Evolutionary conservation across 1,140 invertebrate genomes (phyloP).

Genomic region (Tetramorium simillimum): DNA sequence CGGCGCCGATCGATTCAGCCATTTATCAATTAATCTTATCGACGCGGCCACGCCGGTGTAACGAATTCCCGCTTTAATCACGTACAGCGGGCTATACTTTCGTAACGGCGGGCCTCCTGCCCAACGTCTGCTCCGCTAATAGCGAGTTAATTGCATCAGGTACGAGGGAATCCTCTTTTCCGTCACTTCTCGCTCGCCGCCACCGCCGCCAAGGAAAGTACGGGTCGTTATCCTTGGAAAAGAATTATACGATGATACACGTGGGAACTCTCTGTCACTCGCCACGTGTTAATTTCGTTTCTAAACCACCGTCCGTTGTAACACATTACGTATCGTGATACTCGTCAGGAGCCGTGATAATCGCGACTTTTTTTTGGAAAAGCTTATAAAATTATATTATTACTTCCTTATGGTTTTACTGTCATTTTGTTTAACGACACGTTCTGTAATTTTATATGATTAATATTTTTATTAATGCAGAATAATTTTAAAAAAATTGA

Average conservation of each 20-base stretch:
- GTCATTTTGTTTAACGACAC: background rate
- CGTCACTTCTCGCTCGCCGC: constrained; percentile 71
- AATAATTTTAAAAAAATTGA: too few relatives aligned
- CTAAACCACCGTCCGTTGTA: constrained; percentile 5
- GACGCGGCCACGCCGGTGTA: constrained; percentile 68
- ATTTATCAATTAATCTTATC: constrained; percentile 81
- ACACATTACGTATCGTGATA: constrained; percentile 3
- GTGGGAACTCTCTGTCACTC: constrained; percentile 46
- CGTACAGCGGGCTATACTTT: constrained; percentile 73
- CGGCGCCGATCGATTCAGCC: constrained; percentile 73
- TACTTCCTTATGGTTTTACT: background rate
- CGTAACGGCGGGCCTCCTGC: constrained; percentile 75
- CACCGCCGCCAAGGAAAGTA: constrained; percentile 44
- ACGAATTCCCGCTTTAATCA: constrained; percentile 76
- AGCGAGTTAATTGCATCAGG: constrained; percentile 79
- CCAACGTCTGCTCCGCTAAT: constrained; percentile 77
- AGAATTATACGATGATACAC: constrained; percentile 56
- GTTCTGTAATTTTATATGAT: background rate
- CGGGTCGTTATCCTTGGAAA: constrained; percentile 58
- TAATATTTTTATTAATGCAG: constrained; percentile 6
- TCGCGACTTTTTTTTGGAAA: constrained; percentile 7
- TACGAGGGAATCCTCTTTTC: constrained; percentile 74
- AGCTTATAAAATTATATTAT: background rate
- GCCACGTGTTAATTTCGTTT: constrained; percentile 49
- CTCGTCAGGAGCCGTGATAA: background rate